Evolutionary conservation across 2,113 vertebrate species (phyloP), one percentile per base, ranked within the genome.

Genomic region (Taxidea taxus): DNA sequence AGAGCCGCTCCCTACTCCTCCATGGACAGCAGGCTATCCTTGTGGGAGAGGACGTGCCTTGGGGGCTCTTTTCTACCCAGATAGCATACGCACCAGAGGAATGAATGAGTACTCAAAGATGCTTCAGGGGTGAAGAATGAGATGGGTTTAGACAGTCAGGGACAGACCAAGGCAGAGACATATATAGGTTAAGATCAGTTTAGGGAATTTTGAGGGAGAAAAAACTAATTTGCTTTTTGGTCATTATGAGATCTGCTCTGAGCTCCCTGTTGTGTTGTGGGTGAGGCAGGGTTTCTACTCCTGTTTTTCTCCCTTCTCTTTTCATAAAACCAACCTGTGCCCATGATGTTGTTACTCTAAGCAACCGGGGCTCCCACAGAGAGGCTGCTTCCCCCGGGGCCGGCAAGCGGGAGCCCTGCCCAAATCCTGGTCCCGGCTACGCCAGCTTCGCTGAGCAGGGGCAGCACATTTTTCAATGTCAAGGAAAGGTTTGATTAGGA

Each of bases 391-490:
- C 27, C n/a, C 42, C n/a, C n/a, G n/a, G n/a, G n/a, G n/a, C n/a
- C n/a, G n/a, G n/a, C n/a, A n/a, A n/a, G n/a, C n/a, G n/a, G 27
- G 14, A 77, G 39, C 39, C n/a, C 77, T 6, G 20, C 58, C 18
- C 15, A 56, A 10, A 64, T 11, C 29, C 13, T 44, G 27, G 12
- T 23, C 3, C 0, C 9, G 56, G 37, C 27, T 49, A 44, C 7
- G 27, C n/a, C 66, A 83, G 83, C 47, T 62, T n/a, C 68, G 15
- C 92, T 94, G 44, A 80, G 82, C 90, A 81, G 47, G 91, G 58
- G 74, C 77, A 90, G 78, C 93, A 93, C 37, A 94, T 91, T 91
- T 90, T 91, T 97, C 86, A 94, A 75, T 94, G 75, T 93, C 74
- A 89, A 74, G 44, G 39, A 47, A 88, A 95, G 27, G 29, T 75